Evolutionary conservation across 2,113 vertebrate species (phyloP), one percentile per base, ranked within the genome.

Genomic region (Mungos mungo): DNA sequence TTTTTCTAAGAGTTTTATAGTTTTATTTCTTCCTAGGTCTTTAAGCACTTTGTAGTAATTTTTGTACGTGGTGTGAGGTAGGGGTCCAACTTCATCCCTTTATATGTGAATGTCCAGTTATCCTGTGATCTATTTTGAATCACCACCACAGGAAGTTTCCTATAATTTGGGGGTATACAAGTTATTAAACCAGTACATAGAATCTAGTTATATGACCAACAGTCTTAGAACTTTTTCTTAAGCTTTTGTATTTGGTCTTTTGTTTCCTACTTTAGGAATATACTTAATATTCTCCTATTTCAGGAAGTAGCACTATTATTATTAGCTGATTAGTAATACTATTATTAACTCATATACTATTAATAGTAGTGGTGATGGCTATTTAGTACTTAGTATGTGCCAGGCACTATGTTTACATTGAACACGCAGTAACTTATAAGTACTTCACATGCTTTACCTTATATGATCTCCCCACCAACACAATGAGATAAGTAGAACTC

Each of bases 41-140:
- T 93, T 93, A 35, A 60, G 84, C 52, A 90, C 38, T 76, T 83
- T 88, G 25, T 88, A 23, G 74, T 89, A 83, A 77, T 47, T 87
- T 93, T 80, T 80, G 50, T 72, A 65, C 72, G 80, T 57, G 38
- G 12, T 74, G 11, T 71, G 31, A 98, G 2, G 12, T 52, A 90
- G 27, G 16, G 54, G 1, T 57, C 31, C 15, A 81, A 69, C 21
- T 90, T 57, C 7, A 71, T 63, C 84, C 18, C 88, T 95, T 47
- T 84, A 15, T 66, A 50, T 38, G 12, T 74, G 31, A 13, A 80
- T 76, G 29, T 31, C 23, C 4, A 71, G 16, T 54, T 87, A 52
- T 33, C 5, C 12, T 83, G 2, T 60, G 31, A 29, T 16, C 92
- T 69, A 21, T 84, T 82, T 86, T 83, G 45, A 88, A 52, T 82